Evolutionary conservation across 2,888 invertebrate species (phyloP), one percentile per base, ranked within the genome.

Genomic region (Archips xylosteana): DNA sequence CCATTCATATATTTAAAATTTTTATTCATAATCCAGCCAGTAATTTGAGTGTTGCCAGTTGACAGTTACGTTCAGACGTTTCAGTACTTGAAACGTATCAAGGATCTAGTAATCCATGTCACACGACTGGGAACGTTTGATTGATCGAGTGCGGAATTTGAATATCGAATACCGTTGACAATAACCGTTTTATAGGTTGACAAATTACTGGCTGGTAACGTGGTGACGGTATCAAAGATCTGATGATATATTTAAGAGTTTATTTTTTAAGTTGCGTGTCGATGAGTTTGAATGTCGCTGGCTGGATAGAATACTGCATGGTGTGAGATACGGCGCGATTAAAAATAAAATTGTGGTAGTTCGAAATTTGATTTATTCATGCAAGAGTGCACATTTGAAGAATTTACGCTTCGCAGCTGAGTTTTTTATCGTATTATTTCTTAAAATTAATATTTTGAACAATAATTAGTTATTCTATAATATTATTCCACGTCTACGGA

Each of bases 131-230:
- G 34, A 51, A 36, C 65, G 51, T 49, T 47, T 65, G 65, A 65
- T 65, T 65, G 65, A 65, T 65, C 39, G 32, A 42, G 45, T 32
- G 45, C 61, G 47, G 23, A 23, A 49, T 65, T 65, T 65, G 65
- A 51, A 65, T 65, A 51, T 65, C 65, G 51, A 65, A 65, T 39
- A 36, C 57, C 57, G 57, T 57, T 57, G 57, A 57, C 57, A 57
- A 32, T 57, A 57, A 57, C 32, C 57, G 57, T 57, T 57, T 57
- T 57, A 57, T 57, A 57, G 57, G 32, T 32, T 57, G 57, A 57
- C 57, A 57, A 57, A 57, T 57, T 57, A 57, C 32, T 57, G 32
- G 57, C 57, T 57, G 57, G 23, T 32, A 57, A 32, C 32, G 23
- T 12, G 3, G 57, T 57, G 32, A 57, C 57, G 4, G 10, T 57